Percentiles rank a stretch among this genome's conserved stretches.
Conservation (phyloP, 2,797 vertebrate genomes). For the Octomys mimax region DNA sequence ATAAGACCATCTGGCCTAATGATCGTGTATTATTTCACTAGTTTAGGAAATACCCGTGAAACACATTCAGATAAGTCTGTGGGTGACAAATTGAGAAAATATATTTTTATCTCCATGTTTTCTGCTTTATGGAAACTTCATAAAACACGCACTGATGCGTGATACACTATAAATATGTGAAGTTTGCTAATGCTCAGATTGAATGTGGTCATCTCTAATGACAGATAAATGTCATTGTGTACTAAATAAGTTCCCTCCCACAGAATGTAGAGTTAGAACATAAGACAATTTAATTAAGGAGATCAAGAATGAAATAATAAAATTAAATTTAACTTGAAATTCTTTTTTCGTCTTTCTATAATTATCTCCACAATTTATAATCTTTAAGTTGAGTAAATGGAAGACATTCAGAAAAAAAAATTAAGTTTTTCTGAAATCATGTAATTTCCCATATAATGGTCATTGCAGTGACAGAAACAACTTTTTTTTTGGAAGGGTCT, state of each 20-base stretch:
- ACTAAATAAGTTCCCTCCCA: neutral
- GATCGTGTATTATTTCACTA: conserved; percentile 74
- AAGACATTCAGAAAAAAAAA: neutral
- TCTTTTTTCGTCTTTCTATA: neutral
- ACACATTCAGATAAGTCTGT: neutral
- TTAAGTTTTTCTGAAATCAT: neutral
- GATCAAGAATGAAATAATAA: conserved; percentile 6
- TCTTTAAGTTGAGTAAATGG: neutral
- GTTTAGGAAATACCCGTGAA: conserved; percentile 72
- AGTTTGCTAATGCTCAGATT: neutral
- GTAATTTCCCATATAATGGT: neutral
- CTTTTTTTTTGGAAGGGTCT: neutral
- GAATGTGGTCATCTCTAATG: neutral
- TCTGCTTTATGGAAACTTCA: conserved; percentile 11
- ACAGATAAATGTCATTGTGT: neutral
- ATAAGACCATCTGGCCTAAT: conserved; percentile 70
- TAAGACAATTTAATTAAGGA: neutral
- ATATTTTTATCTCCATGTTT: neutral
- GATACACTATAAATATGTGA: neutral
- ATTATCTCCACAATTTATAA: neutral
- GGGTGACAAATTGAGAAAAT: conserved; percentile 15
- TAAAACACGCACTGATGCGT: neutral
- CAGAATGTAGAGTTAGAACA: neutral
- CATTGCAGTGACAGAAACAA: neutral
- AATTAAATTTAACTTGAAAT: conserved; percentile 18